These are phyloP conservation scores for Mayetiola destructor DNA, from an alignment of 2,888 invertebrate species.

Conservation along the genomic window DNA sequence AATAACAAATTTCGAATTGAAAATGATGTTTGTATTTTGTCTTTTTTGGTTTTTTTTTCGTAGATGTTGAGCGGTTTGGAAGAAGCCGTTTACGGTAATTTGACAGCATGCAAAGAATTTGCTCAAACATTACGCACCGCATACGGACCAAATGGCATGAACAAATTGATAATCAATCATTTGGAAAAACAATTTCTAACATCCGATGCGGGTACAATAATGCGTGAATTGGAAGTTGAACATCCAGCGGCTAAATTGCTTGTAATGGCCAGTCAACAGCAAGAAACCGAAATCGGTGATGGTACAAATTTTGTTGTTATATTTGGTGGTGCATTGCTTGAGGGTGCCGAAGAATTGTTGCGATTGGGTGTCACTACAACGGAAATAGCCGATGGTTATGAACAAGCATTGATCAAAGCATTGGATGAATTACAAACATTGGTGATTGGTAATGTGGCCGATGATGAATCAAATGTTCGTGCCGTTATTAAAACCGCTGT, in stretches of 20 bases:
- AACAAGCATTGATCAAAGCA: constrained; percentile 75
- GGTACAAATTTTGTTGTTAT: constrained; percentile 98
- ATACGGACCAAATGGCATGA: constrained; percentile 97
- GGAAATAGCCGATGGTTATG: constrained; percentile 93
- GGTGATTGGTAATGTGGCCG: constrained; percentile 61
- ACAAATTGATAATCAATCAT: constrained; percentile 99
- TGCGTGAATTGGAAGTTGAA: constrained; percentile 88
- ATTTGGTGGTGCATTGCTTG: constrained; percentile 80
- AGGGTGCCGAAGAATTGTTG: constrained; percentile 81
- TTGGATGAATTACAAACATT: constrained; percentile 77
- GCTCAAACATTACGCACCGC: constrained; percentile 85
- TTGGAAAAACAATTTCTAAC: constrained; percentile 97
- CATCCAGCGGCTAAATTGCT: constrained; percentile 97
- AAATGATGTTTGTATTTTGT: constrained; percentile 15
- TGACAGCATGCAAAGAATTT: constrained; percentile 90
- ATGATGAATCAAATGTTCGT: constrained; percentile 52
- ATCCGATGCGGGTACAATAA: constrained; percentile 97
- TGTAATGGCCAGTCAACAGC: constrained; percentile 94
- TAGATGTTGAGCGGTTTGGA: constrained; percentile 78
- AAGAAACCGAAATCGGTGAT: constrained; percentile 96
- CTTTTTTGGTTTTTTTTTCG: constrained; percentile 15
- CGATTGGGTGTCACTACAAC: constrained; percentile 91
- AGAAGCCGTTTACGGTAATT: constrained; percentile 93
- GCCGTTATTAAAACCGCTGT: constrained; percentile 66
- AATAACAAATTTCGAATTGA: neutral